A percentile compares a stretch with the other conserved stretches of the same genome.
phyloP scores from a whole-genome alignment of 2,888 invertebrate genomes.

The Melipona beecheii region DNA sequence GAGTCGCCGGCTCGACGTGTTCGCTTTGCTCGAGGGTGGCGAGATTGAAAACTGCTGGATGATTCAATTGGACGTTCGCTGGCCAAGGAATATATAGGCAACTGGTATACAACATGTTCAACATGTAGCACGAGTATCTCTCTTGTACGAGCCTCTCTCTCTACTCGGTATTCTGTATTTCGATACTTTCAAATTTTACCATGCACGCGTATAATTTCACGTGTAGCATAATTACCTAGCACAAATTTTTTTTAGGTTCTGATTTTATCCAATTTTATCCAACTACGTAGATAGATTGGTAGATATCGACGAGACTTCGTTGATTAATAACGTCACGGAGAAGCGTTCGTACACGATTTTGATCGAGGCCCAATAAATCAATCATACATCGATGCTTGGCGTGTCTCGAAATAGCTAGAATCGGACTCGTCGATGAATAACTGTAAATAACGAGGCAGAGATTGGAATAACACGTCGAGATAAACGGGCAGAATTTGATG shows the following conservation, averaged over 20 bases:
- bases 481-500: not conserved
- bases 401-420: not conserved
- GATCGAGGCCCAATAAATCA: not conserved
- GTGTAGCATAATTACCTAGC: no score
- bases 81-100: not conserved
- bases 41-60: conserved; percentile 44
- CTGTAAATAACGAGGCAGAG: not conserved
- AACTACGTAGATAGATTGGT: no score
- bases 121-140: no score
- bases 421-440: not conserved
- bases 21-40: conserved; percentile 28
- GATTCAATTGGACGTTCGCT: conserved; percentile 30
- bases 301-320: no score
- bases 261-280: no score
- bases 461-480: not conserved
- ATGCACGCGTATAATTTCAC: no score
- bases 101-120: not conserved
- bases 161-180: no score
- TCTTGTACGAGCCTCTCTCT: no score
- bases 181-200: no score
- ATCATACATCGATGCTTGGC: not conserved
- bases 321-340: not conserved
- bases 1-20: not conserved
- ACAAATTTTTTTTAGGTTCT: no score
- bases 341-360: not conserved